Evolutionary conservation across 2,888 invertebrate species (phyloP), one percentile per base, ranked within the genome.

Genomic region (Thelaira solivaga): DNA sequence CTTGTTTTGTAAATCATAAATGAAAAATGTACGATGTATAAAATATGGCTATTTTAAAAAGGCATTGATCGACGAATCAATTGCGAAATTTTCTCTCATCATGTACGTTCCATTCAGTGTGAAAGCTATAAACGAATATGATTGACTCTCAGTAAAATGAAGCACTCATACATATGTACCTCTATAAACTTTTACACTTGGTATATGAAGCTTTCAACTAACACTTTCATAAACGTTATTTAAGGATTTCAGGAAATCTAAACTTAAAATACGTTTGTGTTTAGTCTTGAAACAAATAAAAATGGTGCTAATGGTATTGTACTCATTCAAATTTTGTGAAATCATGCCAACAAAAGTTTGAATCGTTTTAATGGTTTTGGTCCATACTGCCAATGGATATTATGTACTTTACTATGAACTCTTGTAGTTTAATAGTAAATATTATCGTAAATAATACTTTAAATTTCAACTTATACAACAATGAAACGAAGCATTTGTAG

Each of bases 391-490:
- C 87, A 83, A 87, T 88, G 88, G 88, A 88, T 85, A 88, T 88
- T 88, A 88, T 88, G 88, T 88, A 88, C 88, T 88, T 88, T 88
- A 88, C 88, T 88, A 88, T 88, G 88, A 88, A 86, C 86, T 86
- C 84, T 62, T 18, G 79, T 79, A 74, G 79, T 75, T 78, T 78
- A 49, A 78, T 78, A 78, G 78, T 74, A 74, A 77, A 49, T 59
- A 77, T 59, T 57, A 43, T 62, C 49, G 36, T 20, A 45, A 45
- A 67, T 20, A 10, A n/a, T 20, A 47, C 53, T 18, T 49, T 39
- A 22, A 61, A 26, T 53, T 51, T 65, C 57, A 26, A 68, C 31
- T 45, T 53, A 24, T 55, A 22, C 16, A 34, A 31, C 18, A 31
- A 53, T 29, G 20, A 45, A 51, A 41, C 1, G n/a, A 49, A 69